These are phyloP conservation scores for Macrosteles quadrilineatus DNA, from an alignment of 1,140 invertebrate genomes.

Conservation along the genomic window DNA sequence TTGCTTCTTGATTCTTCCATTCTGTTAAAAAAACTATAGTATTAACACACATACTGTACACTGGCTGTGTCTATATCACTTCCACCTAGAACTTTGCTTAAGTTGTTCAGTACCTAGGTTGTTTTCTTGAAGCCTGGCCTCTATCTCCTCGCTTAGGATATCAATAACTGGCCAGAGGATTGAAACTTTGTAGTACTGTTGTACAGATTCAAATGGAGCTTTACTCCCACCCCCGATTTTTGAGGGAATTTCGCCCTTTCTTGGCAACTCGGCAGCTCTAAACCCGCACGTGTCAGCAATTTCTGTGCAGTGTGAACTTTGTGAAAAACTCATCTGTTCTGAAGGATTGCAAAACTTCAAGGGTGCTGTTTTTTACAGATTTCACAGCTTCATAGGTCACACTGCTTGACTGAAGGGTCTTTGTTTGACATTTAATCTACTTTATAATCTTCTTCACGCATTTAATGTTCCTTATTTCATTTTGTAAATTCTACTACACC, in stretches of 20 bases:
- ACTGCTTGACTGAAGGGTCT: slow-evolving; percentile 8
- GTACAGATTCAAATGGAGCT: background rate
- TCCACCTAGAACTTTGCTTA: background rate
- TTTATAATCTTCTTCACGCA: too few species aligned
- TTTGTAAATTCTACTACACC: too few species aligned
- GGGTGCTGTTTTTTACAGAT: background rate
- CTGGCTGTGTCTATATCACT: background rate
- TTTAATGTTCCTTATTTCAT: too few species aligned
- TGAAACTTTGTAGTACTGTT: background rate
- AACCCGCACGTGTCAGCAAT: too few species aligned
- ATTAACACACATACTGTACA: too few species aligned
- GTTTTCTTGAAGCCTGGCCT: background rate
- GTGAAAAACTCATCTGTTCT: slow-evolving; percentile 15
- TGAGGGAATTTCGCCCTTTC: too few species aligned
- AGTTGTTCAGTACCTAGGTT: too few species aligned
- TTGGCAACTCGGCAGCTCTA: too few species aligned
- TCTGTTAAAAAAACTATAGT: background rate
- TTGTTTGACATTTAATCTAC: too few species aligned
- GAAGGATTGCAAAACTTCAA: slow-evolving; percentile 22
- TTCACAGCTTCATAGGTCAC: background rate
- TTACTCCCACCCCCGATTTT: background rate
- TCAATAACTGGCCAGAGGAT: background rate
- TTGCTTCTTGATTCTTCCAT: background rate
- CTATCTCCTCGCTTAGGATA: background rate
- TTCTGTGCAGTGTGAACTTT: slow-evolving; percentile 5